These are phyloP conservation scores for Platynereis dumerilii DNA, from an alignment of 2,888 invertebrate species.

Conservation along the genomic window DNA sequence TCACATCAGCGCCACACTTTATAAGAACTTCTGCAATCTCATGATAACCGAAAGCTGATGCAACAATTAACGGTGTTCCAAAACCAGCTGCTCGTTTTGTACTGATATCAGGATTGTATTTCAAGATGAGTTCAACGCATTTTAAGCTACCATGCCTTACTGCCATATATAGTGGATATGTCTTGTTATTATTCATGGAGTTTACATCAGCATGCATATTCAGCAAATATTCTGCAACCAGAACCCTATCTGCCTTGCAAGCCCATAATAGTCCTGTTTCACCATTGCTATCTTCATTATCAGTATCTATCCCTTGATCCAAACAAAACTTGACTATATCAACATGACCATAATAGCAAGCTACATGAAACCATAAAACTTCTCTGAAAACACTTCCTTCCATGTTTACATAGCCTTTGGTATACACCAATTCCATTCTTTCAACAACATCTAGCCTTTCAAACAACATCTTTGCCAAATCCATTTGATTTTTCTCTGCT, in stretches of 20 bases:
- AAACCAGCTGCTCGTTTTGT: constrained; percentile 48
- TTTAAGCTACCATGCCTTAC: constrained; percentile 46
- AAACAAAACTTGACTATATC: constrained; percentile 40
- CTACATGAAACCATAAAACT: constrained; percentile 48
- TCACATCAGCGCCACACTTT: constrained; percentile 47
- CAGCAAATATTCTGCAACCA: constrained; percentile 41
- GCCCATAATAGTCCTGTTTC: constrained; percentile 53
- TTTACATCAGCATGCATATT: constrained; percentile 40
- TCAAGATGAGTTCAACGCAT: constrained; percentile 41
- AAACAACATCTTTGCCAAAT: constrained; percentile 33
- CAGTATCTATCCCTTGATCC: constrained; percentile 19
- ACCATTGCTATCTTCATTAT: too few species aligned
- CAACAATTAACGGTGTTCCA: constrained; percentile 49
- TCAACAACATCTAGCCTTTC: not conserved
- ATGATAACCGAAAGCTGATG: constrained; percentile 47
- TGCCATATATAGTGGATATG: constrained; percentile 54
- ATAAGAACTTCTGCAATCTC: constrained; percentile 47
- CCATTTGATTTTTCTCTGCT: constrained; percentile 43
- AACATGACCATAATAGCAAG: constrained; percentile 45
- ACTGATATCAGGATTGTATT: constrained; percentile 46
- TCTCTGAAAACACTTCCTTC: constrained; percentile 50
- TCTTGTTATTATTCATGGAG: constrained; percentile 50
- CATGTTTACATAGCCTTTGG: constrained; percentile 38
- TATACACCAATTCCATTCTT: not conserved
- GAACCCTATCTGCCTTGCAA: constrained; percentile 44